Evolutionary conservation across 1,140 invertebrate genomes (phyloP).

Genomic region (Acromyrmex echinatior): DNA sequence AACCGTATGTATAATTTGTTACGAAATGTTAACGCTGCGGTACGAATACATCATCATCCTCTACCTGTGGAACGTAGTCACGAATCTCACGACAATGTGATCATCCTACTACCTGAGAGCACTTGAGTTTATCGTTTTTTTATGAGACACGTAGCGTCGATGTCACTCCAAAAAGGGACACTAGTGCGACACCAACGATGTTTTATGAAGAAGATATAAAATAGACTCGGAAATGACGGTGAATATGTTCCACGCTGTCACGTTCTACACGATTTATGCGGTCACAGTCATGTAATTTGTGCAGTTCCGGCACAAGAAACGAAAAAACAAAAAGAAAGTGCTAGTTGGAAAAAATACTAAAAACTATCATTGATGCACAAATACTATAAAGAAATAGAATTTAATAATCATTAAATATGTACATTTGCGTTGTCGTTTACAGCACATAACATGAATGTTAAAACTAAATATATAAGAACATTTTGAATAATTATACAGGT

Average conservation of each 20-base stretch:
- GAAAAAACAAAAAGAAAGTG: background rate
- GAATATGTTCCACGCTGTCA: conserved; percentile 38
- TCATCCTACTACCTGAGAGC: conserved; percentile 10
- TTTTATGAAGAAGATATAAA: conserved; percentile 52
- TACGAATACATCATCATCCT: background rate
- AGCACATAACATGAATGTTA: background rate
- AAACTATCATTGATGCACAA: background rate
- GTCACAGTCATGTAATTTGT: conserved; percentile 28
- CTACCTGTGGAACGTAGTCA: background rate
- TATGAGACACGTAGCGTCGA: conserved; percentile 54
- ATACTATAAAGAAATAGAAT: background rate
- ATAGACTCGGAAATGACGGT: conserved; percentile 29
- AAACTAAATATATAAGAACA: background rate
- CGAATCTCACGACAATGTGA: conserved; percentile 48
- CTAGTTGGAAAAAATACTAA: background rate
- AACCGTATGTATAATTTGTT: conserved; percentile 38
- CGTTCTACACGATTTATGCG: conserved; percentile 36
- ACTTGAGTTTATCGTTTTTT: conserved; percentile 45
- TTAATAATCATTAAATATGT: background rate
- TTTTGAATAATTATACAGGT: background rate
- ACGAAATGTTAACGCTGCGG: conserved; percentile 24
- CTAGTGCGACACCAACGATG: conserved; percentile 10
- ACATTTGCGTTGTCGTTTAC: background rate
- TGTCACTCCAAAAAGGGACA: conserved; percentile 43
- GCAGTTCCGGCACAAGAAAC: background rate